Conservation (phyloP, 92 coral and sea anemone species). For the Siderastrea radians region DNA sequence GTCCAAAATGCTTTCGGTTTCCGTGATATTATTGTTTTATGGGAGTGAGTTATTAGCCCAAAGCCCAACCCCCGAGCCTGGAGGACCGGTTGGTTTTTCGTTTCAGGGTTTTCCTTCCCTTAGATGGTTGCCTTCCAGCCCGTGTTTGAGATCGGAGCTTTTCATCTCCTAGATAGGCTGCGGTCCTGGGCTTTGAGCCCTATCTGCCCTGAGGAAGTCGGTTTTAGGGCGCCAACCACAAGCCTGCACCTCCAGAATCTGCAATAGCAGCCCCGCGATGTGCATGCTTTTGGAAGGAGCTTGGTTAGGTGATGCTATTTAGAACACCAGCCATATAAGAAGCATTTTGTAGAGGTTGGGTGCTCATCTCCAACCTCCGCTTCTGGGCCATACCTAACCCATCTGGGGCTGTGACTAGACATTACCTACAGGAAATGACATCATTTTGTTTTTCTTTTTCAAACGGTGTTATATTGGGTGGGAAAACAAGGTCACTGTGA, state of each 20-base stretch:
- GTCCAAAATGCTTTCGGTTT: neutral
- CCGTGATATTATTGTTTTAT: neutral
- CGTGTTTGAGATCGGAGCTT: neutral
- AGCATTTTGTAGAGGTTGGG: neutral
- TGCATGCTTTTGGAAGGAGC: neutral
- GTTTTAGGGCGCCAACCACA: slow-evolving; percentile 4
- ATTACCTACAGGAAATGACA: too few species aligned
- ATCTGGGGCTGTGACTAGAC: too few species aligned
- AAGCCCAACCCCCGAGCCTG: neutral
- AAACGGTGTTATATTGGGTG: too few species aligned
- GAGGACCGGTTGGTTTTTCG: neutral
- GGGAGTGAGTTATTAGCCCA: neutral
- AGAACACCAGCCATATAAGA: neutral
- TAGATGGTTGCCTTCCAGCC: slow-evolving; percentile 4
- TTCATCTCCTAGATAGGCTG: neutral
- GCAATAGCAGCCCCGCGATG: neutral
- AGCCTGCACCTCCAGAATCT: neutral
- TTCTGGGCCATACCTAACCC: too few species aligned
- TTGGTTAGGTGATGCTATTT: neutral
- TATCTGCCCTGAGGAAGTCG: neutral
- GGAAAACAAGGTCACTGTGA: too few species aligned
- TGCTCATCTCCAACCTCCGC: too few species aligned
- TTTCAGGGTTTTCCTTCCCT: slow-evolving; percentile 7
- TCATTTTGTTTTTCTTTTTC: too few species aligned
- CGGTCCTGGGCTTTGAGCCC: neutral